Evolutionary conservation across 2,797 vertebrate species (phyloP), one percentile per base, ranked within the genome.

Genomic region (Darevskia nairensis): DNA sequence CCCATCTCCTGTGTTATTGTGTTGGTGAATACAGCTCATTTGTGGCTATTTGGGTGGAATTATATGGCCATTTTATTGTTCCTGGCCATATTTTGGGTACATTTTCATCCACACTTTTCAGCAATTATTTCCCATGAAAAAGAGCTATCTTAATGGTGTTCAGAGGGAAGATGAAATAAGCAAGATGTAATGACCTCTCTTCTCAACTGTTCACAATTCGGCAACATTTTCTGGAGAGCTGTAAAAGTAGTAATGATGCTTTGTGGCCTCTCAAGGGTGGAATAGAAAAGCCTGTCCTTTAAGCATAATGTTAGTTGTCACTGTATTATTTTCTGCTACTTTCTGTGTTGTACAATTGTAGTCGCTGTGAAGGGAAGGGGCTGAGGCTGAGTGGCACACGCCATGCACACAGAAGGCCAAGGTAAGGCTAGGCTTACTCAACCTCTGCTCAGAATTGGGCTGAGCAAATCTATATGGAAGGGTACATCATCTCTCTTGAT

Each of bases 1-100:
- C 15, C n/a, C n/a, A 41, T 17, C 41, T 29, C 21, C 50, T 44
- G 19, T 0, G 6, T 79, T 64, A 1, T 1, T 74, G 0, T 0
- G 1, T 13, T 80, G 64, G 8, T 2, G 50, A 80, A 6, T 2
- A 19, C 1, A 59, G 32, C 81, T 7, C 17, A 1, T 32, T 19
- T 3, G 29, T 35, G 11, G 86, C 35, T 44, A 15, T 66, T 46
- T 64, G 44, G 41, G 35, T 35, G 55, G 59, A 23, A 88, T 72
- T 11, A 44, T 17, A n/a, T 25, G 69, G 68, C 39, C 32, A 1
- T 74, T 81, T 75, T 55, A 61, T 39, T 64, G 55, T 44, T 17
- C 29, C 72, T 85, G 27, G 71, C 64, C 0, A 0, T 5, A 4
- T 75, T 21, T 55, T 66, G 29, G 75, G 64, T 71, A 39, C 79